Conservation (phyloP, 1,140 invertebrate genomes). For the Aphelinus certus region DNA sequence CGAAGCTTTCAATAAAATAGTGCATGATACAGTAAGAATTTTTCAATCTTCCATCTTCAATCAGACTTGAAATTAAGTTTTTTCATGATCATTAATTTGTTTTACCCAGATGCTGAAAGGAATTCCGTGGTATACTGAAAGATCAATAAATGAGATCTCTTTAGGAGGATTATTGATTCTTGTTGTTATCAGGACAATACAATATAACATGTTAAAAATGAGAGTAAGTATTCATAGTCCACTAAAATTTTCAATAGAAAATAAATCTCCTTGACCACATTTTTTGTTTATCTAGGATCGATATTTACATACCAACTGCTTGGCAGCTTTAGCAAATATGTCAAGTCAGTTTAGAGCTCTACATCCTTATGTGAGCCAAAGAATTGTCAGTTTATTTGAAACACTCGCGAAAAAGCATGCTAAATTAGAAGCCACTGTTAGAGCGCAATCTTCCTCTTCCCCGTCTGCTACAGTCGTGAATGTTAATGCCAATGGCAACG, state of each 20-base stretch:
- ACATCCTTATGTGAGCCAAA: slow-evolving; percentile 96
- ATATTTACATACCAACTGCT: slow-evolving; percentile 95
- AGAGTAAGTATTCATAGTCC: slow-evolving; percentile 69
- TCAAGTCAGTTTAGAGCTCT: slow-evolving; percentile 91
- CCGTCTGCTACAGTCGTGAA: slow-evolving; percentile 39
- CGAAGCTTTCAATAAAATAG: slow-evolving; percentile 91
- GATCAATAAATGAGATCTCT: slow-evolving; percentile 89
- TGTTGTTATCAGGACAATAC: slow-evolving; percentile 94
- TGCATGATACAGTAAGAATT: slow-evolving; percentile 91
- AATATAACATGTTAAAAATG: slow-evolving; percentile 97
- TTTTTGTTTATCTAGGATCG: slow-evolving; percentile 74
- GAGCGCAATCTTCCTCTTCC: slow-evolving; percentile 42
- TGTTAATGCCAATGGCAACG: slow-evolving; percentile 55
- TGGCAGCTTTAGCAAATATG: slow-evolving; percentile 98
- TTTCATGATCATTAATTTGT: slow-evolving; percentile 32
- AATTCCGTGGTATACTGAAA: slow-evolving; percentile 91
- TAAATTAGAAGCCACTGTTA: slow-evolving; percentile 69
- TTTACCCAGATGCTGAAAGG: slow-evolving; percentile 82
- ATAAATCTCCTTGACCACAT: no score
- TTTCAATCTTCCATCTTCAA: background rate
- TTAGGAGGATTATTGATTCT: slow-evolving; percentile 95
- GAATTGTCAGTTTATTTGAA: slow-evolving; percentile 88
- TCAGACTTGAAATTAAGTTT: slow-evolving; percentile 11
- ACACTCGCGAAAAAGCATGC: slow-evolving; percentile 83
- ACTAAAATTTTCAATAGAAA: slow-evolving; percentile 9